Percentiles rank a stretch among this genome's conserved stretches.
Evolutionary conservation across 2,113 vertebrate species (phyloP).

Genomic region (Ahaetulla prasina): DNA sequence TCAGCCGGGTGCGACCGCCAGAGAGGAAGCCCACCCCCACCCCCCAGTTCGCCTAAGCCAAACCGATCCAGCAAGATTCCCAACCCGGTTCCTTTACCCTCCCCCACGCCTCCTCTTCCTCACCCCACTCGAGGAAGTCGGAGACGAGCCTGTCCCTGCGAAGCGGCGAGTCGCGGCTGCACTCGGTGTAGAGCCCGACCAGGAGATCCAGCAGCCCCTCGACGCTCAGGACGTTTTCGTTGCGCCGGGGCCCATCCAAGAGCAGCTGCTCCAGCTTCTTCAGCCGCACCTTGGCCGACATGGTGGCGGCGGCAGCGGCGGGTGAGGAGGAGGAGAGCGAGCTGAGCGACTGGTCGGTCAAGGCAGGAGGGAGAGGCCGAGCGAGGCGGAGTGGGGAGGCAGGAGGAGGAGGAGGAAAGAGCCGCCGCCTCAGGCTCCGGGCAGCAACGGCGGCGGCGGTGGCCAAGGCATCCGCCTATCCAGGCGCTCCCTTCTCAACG

Average conservation of each 20-base stretch:
- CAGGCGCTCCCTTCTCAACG: neutral
- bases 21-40: neutral
- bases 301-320: conserved; percentile 54
- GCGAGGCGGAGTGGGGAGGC: neutral
- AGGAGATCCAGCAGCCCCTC: conserved; percentile 93
- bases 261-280: conserved; percentile 93
- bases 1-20: neutral
- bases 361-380: neutral
- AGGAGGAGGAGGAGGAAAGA: neutral
- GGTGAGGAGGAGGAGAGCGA: conserved; percentile 12
- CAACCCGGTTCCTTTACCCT: neutral
- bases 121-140: conserved; percentile 95
- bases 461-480: neutral
- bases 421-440: conserved; percentile 30
- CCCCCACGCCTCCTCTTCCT: conserved; percentile 68
- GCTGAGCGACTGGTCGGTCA: conserved; percentile 5
- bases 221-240: conserved; percentile 80
- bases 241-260: conserved; percentile 77
- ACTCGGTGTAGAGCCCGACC: conserved; percentile 84
- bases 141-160: conserved; percentile 89
- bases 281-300: conserved; percentile 92
- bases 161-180: conserved; percentile 77
- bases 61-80: neutral
- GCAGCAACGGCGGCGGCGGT: conserved; percentile 9
- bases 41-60: neutral